phyloP scores from a whole-genome alignment of 2,888 invertebrate species.

The Hypselothyrea guttata region DNA sequence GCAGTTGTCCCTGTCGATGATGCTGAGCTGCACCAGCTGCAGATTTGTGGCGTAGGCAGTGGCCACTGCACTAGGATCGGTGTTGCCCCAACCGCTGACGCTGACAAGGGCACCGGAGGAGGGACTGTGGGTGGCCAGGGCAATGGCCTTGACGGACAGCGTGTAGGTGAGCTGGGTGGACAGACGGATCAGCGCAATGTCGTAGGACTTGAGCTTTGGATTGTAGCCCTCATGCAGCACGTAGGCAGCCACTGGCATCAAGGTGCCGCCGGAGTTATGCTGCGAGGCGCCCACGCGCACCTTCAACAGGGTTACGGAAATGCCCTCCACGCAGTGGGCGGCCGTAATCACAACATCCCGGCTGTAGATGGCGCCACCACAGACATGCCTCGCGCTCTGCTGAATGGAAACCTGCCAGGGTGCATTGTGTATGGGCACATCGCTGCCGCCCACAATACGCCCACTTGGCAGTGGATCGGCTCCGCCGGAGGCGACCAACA shows the following conservation, averaged over 20 bases:
- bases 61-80: conserved; percentile 12
- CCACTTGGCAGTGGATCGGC: conserved; percentile 16
- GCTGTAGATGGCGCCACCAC: conserved; percentile 84
- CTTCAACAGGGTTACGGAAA: conserved; percentile 45
- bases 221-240: conserved; percentile 55
- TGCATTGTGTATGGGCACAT: conserved; percentile 57
- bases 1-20: conserved; percentile 50
- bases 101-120: conserved; percentile 37
- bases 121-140: conserved; percentile 50
- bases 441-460: conserved; percentile 73
- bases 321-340: conserved; percentile 76
- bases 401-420: conserved; percentile 74
- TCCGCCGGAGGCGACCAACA: conserved; percentile 7
- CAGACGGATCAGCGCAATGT: conserved; percentile 83
- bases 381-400: conserved; percentile 82
- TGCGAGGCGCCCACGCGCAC: conserved; percentile 84
- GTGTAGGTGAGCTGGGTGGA: conserved; percentile 39
- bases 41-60: conserved; percentile 35
- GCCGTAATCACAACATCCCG: conserved; percentile 84
- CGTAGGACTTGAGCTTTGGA: conserved; percentile 78
- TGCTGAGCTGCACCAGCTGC: conserved; percentile 47
- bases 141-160: conserved; percentile 54
- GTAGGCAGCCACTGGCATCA: conserved; percentile 44
- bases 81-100: conserved; percentile 72
- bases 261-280: conserved; percentile 66